These are phyloP conservation scores for Acanthurus leucopareius DNA, from an alignment of 2,797 vertebrate genomes.

Conservation along the genomic window DNA sequence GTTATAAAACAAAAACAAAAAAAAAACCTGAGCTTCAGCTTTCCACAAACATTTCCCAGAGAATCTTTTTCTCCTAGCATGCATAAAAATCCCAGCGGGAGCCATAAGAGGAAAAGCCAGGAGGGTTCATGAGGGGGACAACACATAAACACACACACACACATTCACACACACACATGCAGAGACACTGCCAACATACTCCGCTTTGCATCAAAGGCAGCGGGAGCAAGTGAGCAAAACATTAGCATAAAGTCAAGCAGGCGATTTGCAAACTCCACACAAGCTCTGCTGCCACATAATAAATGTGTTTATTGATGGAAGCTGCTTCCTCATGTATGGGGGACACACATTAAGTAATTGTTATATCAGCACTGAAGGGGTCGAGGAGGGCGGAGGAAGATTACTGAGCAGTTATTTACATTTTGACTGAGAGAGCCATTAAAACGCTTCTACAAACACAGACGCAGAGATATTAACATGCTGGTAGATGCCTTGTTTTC, in stretches of 20 bases:
- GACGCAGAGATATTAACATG: not conserved
- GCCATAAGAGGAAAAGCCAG: conserved; percentile 32
- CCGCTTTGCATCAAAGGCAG: not conserved
- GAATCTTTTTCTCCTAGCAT: not conserved
- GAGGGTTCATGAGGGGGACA: conserved; percentile 33
- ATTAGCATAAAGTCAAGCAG: conserved; percentile 31
- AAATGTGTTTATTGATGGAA: conserved; percentile 58
- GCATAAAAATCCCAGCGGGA: conserved; percentile 27
- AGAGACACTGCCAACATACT: not conserved
- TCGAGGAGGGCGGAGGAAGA: conserved; percentile 11
- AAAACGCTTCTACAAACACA: conserved; percentile 30
- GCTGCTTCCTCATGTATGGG: conserved; percentile 31
- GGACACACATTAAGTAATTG: conserved; percentile 48
- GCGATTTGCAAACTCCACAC: conserved; percentile 55
- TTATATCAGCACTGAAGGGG: conserved; percentile 40
- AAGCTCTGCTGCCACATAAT: conserved; percentile 64
- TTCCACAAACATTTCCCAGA: not conserved
- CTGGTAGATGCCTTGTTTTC: not conserved
- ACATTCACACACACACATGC: conserved; percentile 4
- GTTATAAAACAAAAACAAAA: not conserved
- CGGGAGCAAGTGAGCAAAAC: conserved; percentile 35
- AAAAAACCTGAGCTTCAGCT: not conserved
- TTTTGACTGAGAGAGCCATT: conserved; percentile 48
- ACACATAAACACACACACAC: conserved; percentile 7
- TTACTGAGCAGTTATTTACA: conserved; percentile 52